phyloP scores from a whole-genome alignment of 2,113 vertebrate species.

The Aspiorhynchus laticeps region DNA sequence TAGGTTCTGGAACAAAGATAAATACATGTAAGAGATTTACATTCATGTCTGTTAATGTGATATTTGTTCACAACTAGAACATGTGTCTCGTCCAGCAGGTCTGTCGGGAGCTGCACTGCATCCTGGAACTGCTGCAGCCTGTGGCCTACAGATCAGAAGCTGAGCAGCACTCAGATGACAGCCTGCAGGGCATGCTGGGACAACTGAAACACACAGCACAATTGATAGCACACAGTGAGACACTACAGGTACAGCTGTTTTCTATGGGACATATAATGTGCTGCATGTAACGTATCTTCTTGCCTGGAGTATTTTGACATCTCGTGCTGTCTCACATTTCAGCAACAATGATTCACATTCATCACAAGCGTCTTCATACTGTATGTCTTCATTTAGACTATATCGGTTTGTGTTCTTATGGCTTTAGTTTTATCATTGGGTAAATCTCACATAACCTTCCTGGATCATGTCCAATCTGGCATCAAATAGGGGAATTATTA shows the following conservation, averaged over 20 bases:
- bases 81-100: slow-evolving; percentile 59
- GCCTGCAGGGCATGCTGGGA: slow-evolving; percentile 62
- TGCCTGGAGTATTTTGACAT: slow-evolving; percentile 1
- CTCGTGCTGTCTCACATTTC: slow-evolving; percentile 28
- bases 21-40: not conserved
- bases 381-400: not conserved
- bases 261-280: not conserved
- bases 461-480: not conserved
- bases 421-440: not conserved
- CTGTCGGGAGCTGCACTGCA: slow-evolving; percentile 65
- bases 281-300: not conserved
- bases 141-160: slow-evolving; percentile 49
- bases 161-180: slow-evolving; percentile 50
- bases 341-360: slow-evolving; percentile 15
- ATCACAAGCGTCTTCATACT: not conserved
- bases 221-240: slow-evolving; percentile 58
- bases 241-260: slow-evolving; percentile 65
- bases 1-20: not conserved
- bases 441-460: not conserved
- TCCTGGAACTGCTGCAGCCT: slow-evolving; percentile 68
- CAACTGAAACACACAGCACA: slow-evolving; percentile 68
- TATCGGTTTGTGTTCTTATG: not conserved
- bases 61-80: not conserved
- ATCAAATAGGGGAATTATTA: not conserved
- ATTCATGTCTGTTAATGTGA: not conserved